These are phyloP conservation scores for Harpalus rufipes DNA, from an alignment of 2,888 invertebrate genomes.

Conservation along the genomic window DNA sequence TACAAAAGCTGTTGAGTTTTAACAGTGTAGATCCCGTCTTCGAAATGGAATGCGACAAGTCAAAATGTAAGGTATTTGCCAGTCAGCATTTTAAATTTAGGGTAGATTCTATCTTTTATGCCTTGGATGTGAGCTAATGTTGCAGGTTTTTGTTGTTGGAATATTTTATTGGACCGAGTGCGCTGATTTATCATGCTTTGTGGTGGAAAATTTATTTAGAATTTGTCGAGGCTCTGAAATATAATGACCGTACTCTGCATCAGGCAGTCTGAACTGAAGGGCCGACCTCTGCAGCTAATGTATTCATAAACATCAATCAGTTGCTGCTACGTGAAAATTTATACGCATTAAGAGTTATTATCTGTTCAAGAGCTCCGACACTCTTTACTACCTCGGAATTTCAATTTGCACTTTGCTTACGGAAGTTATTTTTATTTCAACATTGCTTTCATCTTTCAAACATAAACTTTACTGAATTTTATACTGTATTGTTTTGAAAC, in stretches of 20 bases:
- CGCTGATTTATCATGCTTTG: constrained; percentile 65
- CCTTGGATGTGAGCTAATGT: constrained; percentile 67
- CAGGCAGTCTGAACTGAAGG: constrained; percentile 1
- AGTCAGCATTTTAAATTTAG: constrained; percentile 76
- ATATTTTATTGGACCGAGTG: constrained; percentile 64
- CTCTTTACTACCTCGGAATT: constrained; percentile 16
- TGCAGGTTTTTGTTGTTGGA: constrained; percentile 57
- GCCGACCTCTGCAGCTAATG: constrained; percentile 43
- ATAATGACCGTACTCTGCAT: constrained; percentile 25
- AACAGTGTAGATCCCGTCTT: constrained; percentile 53
- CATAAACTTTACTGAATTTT: not conserved
- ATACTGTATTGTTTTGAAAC: not conserved
- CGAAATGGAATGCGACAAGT: constrained; percentile 65
- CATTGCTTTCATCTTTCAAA: not conserved
- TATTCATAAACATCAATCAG: constrained; percentile 62
- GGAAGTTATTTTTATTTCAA: constrained; percentile 16
- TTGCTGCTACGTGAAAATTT: constrained; percentile 31
- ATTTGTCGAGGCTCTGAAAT: constrained; percentile 52
- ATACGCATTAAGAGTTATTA: constrained; percentile 40
- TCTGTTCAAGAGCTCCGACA: constrained; percentile 12
- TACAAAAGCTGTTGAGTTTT: constrained; percentile 5
- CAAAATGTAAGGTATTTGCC: constrained; percentile 72
- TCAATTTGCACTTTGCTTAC: constrained; percentile 26
- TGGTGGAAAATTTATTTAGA: constrained; percentile 59
- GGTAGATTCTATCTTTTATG: constrained; percentile 73